phyloP scores from a whole-genome alignment of 2,888 invertebrate genomes.

The Dichetophora obliterata region DNA sequence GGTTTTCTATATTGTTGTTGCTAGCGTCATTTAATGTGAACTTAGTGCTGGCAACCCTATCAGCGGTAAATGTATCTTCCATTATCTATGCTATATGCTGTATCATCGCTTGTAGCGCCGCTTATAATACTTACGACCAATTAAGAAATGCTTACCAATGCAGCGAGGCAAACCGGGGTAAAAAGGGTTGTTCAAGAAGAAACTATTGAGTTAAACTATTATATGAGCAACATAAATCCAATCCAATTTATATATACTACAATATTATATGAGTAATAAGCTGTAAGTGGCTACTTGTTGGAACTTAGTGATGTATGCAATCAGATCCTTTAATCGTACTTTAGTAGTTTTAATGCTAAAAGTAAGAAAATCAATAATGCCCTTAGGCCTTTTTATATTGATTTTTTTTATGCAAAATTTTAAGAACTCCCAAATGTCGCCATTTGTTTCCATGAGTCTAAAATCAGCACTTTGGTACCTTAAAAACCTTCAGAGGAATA shows the following conservation, averaged over 20 bases:
- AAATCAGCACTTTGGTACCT: too few relatives aligned
- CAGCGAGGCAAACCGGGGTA: background rate
- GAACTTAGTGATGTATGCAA: background rate
- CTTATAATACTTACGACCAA: conserved; percentile 33
- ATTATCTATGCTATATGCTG: conserved; percentile 18
- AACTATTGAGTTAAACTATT: background rate
- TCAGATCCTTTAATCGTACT: background rate
- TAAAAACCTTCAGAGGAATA: too few relatives aligned
- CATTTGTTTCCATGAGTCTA: too few relatives aligned
- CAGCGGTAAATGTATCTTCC: background rate
- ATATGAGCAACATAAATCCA: conserved; percentile 7
- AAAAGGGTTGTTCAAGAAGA: background rate
- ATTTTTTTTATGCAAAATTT: too few relatives aligned
- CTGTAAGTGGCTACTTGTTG: conserved; percentile 8
- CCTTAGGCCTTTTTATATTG: too few relatives aligned
- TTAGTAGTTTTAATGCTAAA: too few relatives aligned
- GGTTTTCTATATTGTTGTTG: background rate
- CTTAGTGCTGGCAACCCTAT: conserved; percentile 12
- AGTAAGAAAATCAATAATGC: too few relatives aligned
- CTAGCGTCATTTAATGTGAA: background rate
- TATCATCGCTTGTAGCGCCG: conserved; percentile 27
- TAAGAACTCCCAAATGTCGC: too few relatives aligned
- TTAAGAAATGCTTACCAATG: conserved; percentile 17
- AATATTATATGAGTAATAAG: background rate
- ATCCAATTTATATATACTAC: background rate